Evolutionary conservation across 2,113 vertebrate genomes (phyloP).

Genomic region (Pristiophorus japonicus): DNA sequence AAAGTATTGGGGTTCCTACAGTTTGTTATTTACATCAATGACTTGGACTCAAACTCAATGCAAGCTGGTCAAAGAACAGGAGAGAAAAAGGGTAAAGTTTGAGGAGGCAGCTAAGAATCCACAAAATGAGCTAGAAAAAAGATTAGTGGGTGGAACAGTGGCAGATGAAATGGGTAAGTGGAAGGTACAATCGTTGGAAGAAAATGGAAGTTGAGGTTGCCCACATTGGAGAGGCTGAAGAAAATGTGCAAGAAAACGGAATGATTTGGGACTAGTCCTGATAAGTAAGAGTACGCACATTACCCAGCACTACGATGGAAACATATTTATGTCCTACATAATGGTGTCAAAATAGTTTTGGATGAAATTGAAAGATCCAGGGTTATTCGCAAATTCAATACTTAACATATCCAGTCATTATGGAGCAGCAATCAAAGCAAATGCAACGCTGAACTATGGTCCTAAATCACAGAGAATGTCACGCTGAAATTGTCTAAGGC

Average conservation of each 20-base stretch:
- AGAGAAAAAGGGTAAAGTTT: neutral
- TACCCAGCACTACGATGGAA: neutral
- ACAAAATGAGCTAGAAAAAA: neutral
- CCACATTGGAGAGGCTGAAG: constrained; percentile 75
- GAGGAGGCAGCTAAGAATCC: neutral
- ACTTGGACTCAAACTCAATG: neutral
- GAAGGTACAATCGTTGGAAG: neutral
- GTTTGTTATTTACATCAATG: neutral
- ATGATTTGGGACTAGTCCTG: constrained; percentile 5
- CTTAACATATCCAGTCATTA: neutral
- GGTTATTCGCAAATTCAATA: too few species aligned
- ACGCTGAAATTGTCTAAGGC: neutral
- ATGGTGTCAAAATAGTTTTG: neutral
- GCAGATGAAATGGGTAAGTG: neutral
- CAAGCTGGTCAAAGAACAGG: neutral
- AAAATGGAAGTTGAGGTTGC: constrained; percentile 75
- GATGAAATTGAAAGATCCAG: neutral
- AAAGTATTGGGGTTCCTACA: neutral
- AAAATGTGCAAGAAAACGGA: constrained; percentile 34
- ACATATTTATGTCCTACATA: neutral
- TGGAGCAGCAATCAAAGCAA: neutral
- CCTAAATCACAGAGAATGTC: neutral
- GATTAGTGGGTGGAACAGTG: neutral
- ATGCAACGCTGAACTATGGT: neutral
- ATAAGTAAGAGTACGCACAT: neutral